Base-by-base conservation (phyloP, 1,140 invertebrate genomes). In the Xylocopa sonorina region DNA sequence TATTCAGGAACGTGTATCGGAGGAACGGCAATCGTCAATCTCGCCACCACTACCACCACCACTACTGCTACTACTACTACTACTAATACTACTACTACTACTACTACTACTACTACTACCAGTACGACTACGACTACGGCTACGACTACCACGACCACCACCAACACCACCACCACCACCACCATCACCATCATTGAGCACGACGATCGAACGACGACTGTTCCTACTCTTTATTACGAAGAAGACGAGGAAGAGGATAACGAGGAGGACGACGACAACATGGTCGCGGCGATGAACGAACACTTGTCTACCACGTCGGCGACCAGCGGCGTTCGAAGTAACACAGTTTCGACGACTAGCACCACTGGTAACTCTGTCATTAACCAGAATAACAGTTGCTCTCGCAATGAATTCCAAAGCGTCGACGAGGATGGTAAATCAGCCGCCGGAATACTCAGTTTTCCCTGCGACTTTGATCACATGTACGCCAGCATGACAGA, bases 401-500 rank as follows among this genome's bases (percentile, higher is more conserved):
- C 68, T 1, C 77, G 81, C 29, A 77, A 58, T 53, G 86, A 87
- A 24, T 87, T 79, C 21, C 78, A 83, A 16, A 85, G 71, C 57
- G 58, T 82, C 7, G 87, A 88, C n/a, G 85, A 84, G 7, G 87
- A 88, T 51, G 85, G 80, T 43, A 91, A 91, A 78, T 55, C 84
- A 1, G 80, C 83, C 55, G 88, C 87, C 29, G 91, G 91, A 38
- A 91, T 92, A 57, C 87, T 92, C 41, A 91, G 88, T 77, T 92
- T 92, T 53, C 91, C 93, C 6, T 93, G 92, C 87, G 93, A 94
- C 81, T 93, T 93, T 67, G 94, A 94, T 90, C 94, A 94, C 87
- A 93, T 94, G 90, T 94, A 94, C 83, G 93, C 93, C 24, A 94
- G 93, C 83, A 93, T 92, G 91, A 93, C 91, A 63, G 88, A 89